Base-by-base conservation (phyloP, 1,140 invertebrate genomes). In the Sinella curviseta region DNA sequence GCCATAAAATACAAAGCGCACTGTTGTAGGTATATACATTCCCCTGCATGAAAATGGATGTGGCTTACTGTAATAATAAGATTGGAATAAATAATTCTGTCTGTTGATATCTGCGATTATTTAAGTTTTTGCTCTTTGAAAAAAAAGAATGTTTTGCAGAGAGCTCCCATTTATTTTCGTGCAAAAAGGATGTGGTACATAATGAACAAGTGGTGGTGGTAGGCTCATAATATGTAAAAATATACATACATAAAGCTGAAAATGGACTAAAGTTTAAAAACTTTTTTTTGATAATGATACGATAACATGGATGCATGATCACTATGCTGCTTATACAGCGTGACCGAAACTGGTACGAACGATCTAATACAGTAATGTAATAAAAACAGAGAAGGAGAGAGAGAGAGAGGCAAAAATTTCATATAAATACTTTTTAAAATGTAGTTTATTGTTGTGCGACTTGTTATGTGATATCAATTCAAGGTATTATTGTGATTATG, bases 281-380 rank as follows among this genome's bases (percentile, higher is more conserved):
- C n/a, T 48, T 48, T 48, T 48, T 48, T 8, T 12, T 48, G 20
- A 48, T 48, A 48, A 8, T 48, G 39, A 20, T 48, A 48, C 20
- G 39, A 48, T 48, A 48, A 48, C 30, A 70, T 70, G 65, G 26
- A 8, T 70, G 65, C 31, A 30, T 70, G 65, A 70, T 70, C 65
- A 70, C 65, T n/a, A n/a, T n/a, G n/a, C n/a, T 70, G 65, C 65
- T 70, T 70, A 70, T 14, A 31, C 65, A 70, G 65, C 65, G 65
- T 70, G 65, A 70, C 65, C 65, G n/a, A 65, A 65, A 65, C 26
- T 65, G 57, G 57, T 65, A 26, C 57, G 24, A 48, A 48, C 39
- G 8, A 20, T 48, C 39, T 48, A 48, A 48, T 48, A 48, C 8
- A 20, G 8, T 48, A 48, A 48, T 12, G 8, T 8, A 48, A 20